These are phyloP conservation scores for Natrix natrix DNA, from an alignment of 2,797 vertebrate species.

Conservation along the genomic window DNA sequence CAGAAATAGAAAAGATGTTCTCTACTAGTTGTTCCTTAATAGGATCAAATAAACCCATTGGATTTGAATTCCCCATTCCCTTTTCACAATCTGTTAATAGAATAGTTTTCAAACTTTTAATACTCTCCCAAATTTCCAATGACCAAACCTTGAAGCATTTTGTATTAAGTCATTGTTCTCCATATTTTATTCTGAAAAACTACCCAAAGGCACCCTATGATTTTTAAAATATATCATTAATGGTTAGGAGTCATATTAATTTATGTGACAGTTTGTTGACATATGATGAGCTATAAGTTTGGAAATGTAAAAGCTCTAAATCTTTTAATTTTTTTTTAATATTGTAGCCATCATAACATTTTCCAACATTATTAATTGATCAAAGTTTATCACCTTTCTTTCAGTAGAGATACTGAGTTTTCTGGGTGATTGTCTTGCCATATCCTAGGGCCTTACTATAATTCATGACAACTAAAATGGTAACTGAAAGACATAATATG, in stretches of 20 bases:
- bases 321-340: not conserved
- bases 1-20: not conserved
- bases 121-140: not conserved
- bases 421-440: slow-evolving; percentile 26
- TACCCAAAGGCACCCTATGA: not conserved
- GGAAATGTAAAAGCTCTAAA: not conserved
- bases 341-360: slow-evolving; percentile 15
- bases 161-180: not conserved
- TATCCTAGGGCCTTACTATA: not conserved
- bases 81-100: not conserved
- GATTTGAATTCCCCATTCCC: not conserved
- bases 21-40: not conserved
- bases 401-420: not conserved
- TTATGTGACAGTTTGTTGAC: slow-evolving; percentile 7
- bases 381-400: slow-evolving; percentile 28
- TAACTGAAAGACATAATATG: slow-evolving; percentile 42
- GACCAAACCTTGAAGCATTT: not conserved
- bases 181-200: not conserved
- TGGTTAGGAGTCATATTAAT: not conserved
- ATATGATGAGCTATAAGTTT: not conserved
- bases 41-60: not conserved
- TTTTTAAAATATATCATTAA: not conserved
- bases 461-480: slow-evolving; percentile 29
- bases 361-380: slow-evolving; percentile 23
- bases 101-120: not conserved